Evolutionary conservation across 2,797 vertebrate species (phyloP), one percentile per base, ranked within the genome.

Genomic region (Sebastes wilsoni): DNA sequence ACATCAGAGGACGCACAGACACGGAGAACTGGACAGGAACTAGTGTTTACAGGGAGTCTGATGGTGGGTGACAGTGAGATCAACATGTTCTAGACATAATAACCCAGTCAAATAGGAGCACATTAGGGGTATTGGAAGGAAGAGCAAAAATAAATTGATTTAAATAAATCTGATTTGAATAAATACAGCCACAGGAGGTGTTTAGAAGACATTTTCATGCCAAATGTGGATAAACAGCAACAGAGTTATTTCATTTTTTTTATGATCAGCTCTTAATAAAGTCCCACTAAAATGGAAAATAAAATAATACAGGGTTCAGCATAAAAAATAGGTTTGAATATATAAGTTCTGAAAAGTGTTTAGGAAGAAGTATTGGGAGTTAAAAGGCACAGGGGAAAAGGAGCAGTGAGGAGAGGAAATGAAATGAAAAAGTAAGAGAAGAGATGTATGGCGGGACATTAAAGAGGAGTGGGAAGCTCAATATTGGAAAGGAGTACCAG

Each of bases 141-240:
- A 32, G 36, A 61, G 54, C 27, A 70, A 80, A 76, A 76, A 74
- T 62, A 65, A 82, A 69, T 65, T 34, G 49, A 69, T 79, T 69
- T 69, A 55, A 82, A 27, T 85, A 2, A 73, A 66, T 81, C 23
- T 42, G 36, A 88, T 83, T 64, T 73, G 28, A 83, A 67, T 82
- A 74, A 80, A 69, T 52, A 61, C 49, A 65, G 76, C 71, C 59
- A 72, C 27, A 34, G 77, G 75, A 68, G 23, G 67, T 25, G 11
- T 75, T 80, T 64, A 66, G 55, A 56, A 77, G 14, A 72, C 14
- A 71, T 61, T 46, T 76, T 64, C 42, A 65, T 79, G 25, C 55
- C 56, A 72, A 66, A 72, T 81, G 23, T 72, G 46, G 36, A 73
- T 60, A 55, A 70, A 80, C 4, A 0, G 42, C 66, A 66, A 22